Evolutionary conservation across 2,113 vertebrate genomes (phyloP).

Genomic region (Cephalopholis sonnerati): DNA sequence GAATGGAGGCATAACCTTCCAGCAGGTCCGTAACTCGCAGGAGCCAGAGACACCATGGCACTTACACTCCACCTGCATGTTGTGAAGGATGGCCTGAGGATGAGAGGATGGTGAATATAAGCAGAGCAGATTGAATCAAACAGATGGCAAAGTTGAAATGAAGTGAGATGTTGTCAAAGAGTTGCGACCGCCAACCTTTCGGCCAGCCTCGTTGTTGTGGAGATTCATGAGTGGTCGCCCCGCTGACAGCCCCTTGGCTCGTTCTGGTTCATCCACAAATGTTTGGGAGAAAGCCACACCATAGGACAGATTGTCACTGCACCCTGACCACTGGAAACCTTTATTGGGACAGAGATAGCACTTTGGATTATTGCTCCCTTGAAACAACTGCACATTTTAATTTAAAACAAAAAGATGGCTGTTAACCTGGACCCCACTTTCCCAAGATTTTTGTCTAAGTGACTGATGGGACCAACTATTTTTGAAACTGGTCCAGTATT

Average conservation of each 20-base stretch:
- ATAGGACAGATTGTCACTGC: slow-evolving; percentile 86
- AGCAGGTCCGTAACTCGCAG: slow-evolving; percentile 84
- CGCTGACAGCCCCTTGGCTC: slow-evolving; percentile 79
- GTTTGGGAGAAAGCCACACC: slow-evolving; percentile 87
- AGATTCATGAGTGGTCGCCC: slow-evolving; percentile 84
- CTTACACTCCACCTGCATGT: slow-evolving; percentile 87
- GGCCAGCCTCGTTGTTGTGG: slow-evolving; percentile 86
- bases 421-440: too few species aligned
- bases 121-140: too few species aligned
- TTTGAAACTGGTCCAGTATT: too few species aligned
- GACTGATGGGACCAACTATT: too few species aligned
- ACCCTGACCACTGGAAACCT: slow-evolving; percentile 89
- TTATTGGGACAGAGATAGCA: not conserved
- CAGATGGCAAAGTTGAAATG: not conserved
- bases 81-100: slow-evolving; percentile 85
- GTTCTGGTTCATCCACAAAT: slow-evolving; percentile 85
- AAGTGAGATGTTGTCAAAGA: not conserved
- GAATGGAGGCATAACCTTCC: slow-evolving; percentile 88
- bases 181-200: slow-evolving; percentile 75
- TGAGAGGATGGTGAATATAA: not conserved
- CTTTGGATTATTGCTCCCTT: not conserved
- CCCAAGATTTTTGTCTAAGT: too few species aligned
- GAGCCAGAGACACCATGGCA: slow-evolving; percentile 85
- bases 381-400: too few species aligned
- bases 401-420: too few species aligned